Base-by-base conservation (phyloP, 2,888 invertebrate genomes). In the Cerastis leucographa region DNA sequence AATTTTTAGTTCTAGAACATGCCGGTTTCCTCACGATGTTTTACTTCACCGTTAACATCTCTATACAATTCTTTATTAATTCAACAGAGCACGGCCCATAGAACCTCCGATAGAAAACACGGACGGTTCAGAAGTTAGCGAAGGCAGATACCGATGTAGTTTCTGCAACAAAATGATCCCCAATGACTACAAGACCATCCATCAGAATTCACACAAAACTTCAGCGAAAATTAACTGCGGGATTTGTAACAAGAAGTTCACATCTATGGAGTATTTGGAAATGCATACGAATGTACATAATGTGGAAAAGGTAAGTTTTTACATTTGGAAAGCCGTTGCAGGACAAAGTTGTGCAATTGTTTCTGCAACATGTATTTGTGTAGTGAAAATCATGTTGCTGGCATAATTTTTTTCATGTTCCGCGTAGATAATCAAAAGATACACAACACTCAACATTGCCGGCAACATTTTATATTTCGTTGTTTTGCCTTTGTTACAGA, bases 201-300 rank as follows among this genome's bases (percentile, higher is more conserved):
- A 98, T 89, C 97, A 97, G 94, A 97, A 97, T 76, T 97, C 97
- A 71, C 98, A 98, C 90, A 97, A 97, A 86, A 94, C 95, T 40
- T 96, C 97, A 19, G 96, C 97, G 2, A 97, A 96, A 77, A 97
- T 96, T 86, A 97, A 97, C 86, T 98, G 98, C 87, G 94, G 97
- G 17, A 97, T 97, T 25, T 98, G 98, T 88, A 98, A 98, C 89
- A 97, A 97, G 81, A 97, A 98, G 88, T 98, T 98, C 86, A 97
- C 96, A 59, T 97, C 97, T 0, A 91, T 95, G 29, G 97, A 97
- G 42, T 98, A 97, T 91, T 94, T 98, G 40, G 97, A 97, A 25
- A 98, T 98, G 98, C 98, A 98, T 91, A 97, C 97, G 91, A 97
- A 97, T 85, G 98, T 98, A 49, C 98, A 98, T 93, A 95, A 93